Percentiles rank a stretch among this genome's conserved stretches.
Conservation (phyloP, 2,797 vertebrate genomes). For the Gymnopithys bicolor region DNA sequence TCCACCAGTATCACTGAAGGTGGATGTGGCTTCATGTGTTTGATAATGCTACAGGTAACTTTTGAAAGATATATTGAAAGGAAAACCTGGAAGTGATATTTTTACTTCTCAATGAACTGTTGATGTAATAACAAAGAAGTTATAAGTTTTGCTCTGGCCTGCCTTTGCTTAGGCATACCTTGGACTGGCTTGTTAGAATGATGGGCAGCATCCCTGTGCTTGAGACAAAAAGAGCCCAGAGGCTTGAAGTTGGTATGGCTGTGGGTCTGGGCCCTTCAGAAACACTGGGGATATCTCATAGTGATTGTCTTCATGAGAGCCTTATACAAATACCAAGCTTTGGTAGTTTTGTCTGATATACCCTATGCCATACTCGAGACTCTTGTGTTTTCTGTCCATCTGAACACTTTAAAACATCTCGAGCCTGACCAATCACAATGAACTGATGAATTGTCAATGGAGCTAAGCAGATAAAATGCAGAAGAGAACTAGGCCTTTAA, state of each 20-base stretch:
- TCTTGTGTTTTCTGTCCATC: not conserved
- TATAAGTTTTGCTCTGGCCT: not conserved
- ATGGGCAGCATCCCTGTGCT: not conserved
- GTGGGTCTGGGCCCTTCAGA: not conserved
- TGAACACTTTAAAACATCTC: not conserved
- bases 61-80: not conserved
- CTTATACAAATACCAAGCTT: slow-evolving; percentile 30
- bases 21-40: not conserved
- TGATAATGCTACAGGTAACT: not conserved
- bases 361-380: not conserved
- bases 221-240: slow-evolving; percentile 3
- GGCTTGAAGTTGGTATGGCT: not conserved
- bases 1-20: not conserved
- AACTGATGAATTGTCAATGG: not conserved
- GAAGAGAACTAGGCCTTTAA: not conserved
- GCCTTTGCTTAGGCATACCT: not conserved
- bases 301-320: not conserved
- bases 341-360: slow-evolving; percentile 4
- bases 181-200: not conserved
- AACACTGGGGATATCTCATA: not conserved
- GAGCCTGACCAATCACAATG: not conserved
- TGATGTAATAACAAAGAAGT: not conserved
- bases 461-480: not conserved
- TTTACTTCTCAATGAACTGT: not conserved
- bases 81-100: not conserved